Conservation (phyloP, 2,797 vertebrate species). For the Fringilla coelebs region DNA sequence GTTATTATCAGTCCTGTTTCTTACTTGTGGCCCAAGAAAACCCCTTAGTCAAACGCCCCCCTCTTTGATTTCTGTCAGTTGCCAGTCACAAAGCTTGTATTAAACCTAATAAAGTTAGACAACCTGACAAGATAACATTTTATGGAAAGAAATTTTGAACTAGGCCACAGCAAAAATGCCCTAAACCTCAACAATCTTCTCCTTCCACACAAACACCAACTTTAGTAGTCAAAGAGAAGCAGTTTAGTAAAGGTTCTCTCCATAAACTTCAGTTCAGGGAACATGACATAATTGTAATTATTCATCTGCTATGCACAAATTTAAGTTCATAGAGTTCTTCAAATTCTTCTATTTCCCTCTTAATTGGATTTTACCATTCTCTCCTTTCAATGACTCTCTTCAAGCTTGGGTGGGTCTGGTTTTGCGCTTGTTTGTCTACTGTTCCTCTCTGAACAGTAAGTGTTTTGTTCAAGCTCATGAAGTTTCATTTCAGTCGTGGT, state of each 20-base stretch:
- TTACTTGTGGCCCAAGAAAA: background rate
- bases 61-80: background rate
- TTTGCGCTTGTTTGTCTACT: background rate
- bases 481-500: background rate
- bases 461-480: background rate
- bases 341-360: background rate
- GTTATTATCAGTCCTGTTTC: background rate
- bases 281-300: background rate
- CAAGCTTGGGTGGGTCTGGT: background rate
- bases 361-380: background rate
- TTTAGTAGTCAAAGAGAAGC: background rate
- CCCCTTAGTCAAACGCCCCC: fast-evolving
- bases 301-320: background rate
- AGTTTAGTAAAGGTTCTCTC: background rate
- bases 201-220: background rate
- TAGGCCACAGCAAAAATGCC: background rate
- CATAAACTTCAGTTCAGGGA: background rate
- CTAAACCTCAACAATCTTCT: background rate
- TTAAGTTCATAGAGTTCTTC: background rate
- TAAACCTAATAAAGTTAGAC: background rate
- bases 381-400: background rate
- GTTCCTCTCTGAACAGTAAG: background rate
- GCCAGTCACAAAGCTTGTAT: background rate
- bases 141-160: background rate
- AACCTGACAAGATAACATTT: background rate